These are phyloP conservation scores for Drosophila seguyi DNA, from an alignment of 1,140 invertebrate species.

Conservation along the genomic window DNA sequence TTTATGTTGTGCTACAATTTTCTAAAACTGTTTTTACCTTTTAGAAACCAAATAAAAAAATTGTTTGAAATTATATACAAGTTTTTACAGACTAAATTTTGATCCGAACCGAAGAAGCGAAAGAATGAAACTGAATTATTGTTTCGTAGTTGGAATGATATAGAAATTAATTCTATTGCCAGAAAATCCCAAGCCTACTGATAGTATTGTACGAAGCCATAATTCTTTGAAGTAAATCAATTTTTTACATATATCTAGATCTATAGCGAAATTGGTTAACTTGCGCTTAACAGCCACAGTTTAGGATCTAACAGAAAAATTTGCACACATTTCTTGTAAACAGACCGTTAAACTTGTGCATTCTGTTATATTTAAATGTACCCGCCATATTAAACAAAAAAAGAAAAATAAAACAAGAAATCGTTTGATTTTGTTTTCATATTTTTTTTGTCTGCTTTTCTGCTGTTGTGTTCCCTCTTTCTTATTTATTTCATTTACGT, in stretches of 20 bases:
- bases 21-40: not conserved
- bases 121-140: not conserved
- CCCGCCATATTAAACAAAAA: slow-evolving; percentile 10
- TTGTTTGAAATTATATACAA: too few relatives aligned
- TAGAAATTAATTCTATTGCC: too few relatives aligned
- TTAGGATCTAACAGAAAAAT: not conserved
- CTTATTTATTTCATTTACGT: slow-evolving; percentile 59
- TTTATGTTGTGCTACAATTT: not conserved
- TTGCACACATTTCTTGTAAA: not conserved
- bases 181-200: not conserved
- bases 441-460: slow-evolving; percentile 23
- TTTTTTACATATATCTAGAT: not conserved
- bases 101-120: not conserved
- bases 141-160: too few relatives aligned
- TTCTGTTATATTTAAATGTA: not conserved
- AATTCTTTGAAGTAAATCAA: not conserved
- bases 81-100: too few relatives aligned
- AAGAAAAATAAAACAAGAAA: not conserved
- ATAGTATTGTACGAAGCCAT: not conserved
- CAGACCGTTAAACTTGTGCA: not conserved
- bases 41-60: not conserved
- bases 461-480: slow-evolving; percentile 64
- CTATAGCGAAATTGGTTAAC: not conserved
- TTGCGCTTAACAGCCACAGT: slow-evolving; percentile 12
- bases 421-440: slow-evolving; percentile 13